phyloP scores from a whole-genome alignment of 2,888 invertebrate species.

The Steinernema carpocapsae region DNA sequence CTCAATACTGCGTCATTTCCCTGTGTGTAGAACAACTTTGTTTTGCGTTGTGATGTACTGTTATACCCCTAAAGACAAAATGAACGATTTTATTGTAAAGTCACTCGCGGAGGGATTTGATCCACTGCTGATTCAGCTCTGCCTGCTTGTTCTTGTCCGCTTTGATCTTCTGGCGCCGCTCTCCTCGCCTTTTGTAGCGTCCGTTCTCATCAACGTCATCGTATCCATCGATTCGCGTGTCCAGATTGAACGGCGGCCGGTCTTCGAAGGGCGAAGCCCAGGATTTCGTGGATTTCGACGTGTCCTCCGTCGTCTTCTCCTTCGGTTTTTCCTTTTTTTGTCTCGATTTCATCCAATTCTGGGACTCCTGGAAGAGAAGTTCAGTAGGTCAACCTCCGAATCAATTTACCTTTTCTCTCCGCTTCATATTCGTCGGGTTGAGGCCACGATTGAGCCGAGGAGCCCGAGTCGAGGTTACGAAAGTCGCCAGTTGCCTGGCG shows the following conservation, averaged over 20 bases:
- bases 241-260: constrained; percentile 44
- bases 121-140: constrained; percentile 38
- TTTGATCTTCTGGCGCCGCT: constrained; percentile 4
- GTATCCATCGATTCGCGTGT: constrained; percentile 61
- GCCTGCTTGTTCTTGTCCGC: background rate
- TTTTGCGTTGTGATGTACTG: constrained; percentile 26
- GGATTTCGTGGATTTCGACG: background rate
- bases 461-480: background rate
- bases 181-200: constrained; percentile 21
- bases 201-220: constrained; percentile 62
- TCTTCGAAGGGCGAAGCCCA: constrained; percentile 26
- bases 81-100: constrained; percentile 36
- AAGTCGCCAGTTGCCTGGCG: constrained; percentile 20
- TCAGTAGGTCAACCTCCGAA: background rate
- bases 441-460: background rate
- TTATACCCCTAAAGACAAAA: constrained; percentile 1
- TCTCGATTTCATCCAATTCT: too few species aligned
- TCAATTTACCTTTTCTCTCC: background rate
- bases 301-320: background rate
- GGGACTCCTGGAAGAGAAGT: background rate
- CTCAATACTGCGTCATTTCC: constrained; percentile 7
- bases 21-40: constrained; percentile 9
- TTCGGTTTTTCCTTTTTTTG: constrained; percentile 1
- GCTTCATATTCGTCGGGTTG: background rate
- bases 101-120: constrained; percentile 34